phyloP scores from a whole-genome alignment of 2,113 vertebrate genomes.

The rat (Rattus norvegicus) region DNA sequence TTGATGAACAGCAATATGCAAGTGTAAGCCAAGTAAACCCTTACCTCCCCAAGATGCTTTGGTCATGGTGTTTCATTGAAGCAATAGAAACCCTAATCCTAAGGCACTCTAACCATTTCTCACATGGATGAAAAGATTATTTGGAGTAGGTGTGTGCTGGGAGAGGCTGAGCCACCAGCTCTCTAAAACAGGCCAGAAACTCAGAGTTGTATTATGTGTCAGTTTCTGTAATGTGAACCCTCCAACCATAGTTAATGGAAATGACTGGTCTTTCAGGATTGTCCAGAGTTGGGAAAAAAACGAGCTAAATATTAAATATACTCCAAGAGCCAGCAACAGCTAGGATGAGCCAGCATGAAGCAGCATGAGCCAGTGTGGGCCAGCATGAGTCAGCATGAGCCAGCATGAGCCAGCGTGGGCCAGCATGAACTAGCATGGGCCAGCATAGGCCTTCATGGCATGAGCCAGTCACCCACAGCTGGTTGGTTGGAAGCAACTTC shows the following conservation, averaged over 20 bases:
- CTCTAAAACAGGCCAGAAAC: neutral
- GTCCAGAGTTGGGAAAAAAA: neutral
- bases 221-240: neutral
- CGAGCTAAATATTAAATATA: neutral
- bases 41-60: neutral
- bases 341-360: neutral
- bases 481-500: neutral
- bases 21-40: neutral
- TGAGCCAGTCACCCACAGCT: accelerated
- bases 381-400: accelerated
- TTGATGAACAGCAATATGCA: neutral
- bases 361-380: accelerated
- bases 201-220: neutral
- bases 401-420: neutral
- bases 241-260: neutral
- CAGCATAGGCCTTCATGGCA: neutral
- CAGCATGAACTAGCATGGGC: accelerated
- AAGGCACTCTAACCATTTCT: neutral
- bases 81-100: neutral
- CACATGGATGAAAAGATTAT: neutral
- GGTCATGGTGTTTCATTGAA: neutral
- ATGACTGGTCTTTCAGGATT: neutral
- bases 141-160: neutral
- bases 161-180: neutral
- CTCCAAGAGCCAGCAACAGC: neutral